Conservation (phyloP, 2,113 vertebrate genomes). For the Phrynosoma platyrhinos region DNA sequence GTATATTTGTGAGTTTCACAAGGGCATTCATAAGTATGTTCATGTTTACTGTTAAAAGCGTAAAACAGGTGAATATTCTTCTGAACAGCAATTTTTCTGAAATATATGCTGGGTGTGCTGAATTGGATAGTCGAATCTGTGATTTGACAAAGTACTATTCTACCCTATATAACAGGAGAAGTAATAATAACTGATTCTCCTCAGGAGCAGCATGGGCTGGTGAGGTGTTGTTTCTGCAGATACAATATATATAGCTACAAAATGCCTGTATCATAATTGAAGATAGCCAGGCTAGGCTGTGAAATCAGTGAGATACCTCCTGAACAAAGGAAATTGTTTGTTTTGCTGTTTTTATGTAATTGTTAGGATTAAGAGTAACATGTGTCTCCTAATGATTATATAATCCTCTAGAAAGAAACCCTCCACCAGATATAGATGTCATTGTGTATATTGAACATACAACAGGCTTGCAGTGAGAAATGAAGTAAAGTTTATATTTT, state of each 20-base stretch:
- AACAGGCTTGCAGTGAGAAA: background rate
- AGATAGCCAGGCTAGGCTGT: conserved; percentile 22
- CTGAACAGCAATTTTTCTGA: background rate
- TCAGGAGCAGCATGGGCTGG: background rate
- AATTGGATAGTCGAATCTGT: too few species aligned
- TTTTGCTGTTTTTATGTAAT: conserved; percentile 26
- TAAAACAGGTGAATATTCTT: background rate
- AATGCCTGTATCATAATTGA: background rate
- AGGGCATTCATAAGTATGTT: background rate
- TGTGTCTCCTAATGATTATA: conserved; percentile 18
- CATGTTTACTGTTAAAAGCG: background rate
- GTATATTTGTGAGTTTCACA: conserved; percentile 1
- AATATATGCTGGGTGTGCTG: background rate
- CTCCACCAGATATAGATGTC: conserved; percentile 12
- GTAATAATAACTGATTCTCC: background rate
- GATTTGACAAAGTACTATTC: background rate
- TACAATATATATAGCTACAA: conserved; percentile 1
- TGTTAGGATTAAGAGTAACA: background rate
- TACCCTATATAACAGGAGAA: background rate
- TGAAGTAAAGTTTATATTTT: background rate
- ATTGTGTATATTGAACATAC: background rate
- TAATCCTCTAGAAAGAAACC: conserved; percentile 32
- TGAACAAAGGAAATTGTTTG: conserved; percentile 1
- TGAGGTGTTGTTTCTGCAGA: background rate
- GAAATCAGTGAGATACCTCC: conserved; percentile 15